Conservation (phyloP, 1,140 invertebrate species). For the Eufriesea mexicana region DNA sequence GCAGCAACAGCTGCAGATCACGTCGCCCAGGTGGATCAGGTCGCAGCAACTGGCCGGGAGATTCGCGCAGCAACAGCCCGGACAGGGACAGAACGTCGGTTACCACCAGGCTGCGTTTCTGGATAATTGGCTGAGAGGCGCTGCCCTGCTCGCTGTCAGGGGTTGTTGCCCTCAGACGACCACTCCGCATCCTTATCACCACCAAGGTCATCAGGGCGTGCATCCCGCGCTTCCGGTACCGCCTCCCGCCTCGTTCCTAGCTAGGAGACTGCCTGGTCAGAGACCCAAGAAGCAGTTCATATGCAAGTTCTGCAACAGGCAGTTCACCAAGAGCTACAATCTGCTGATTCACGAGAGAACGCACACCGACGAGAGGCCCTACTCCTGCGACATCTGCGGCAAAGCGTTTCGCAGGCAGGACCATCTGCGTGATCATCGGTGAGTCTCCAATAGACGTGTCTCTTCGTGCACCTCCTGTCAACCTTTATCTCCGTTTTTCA, state of each 20-base stretch:
- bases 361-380: constrained; percentile 97
- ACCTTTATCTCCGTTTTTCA: no score
- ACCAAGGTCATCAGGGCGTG: constrained; percentile 69
- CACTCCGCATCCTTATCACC: constrained; percentile 75
- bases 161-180: constrained; percentile 71
- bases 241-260: constrained; percentile 81
- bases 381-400: constrained; percentile 96
- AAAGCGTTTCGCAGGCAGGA: constrained; percentile 97
- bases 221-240: constrained; percentile 82
- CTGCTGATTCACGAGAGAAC: constrained; percentile 97
- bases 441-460: no score
- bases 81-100: constrained; percentile 74
- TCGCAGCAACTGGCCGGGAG: constrained; percentile 44
- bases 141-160: constrained; percentile 82
- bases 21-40: constrained; percentile 60
- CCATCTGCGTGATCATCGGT: constrained; percentile 95
- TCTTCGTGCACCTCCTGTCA: no score
- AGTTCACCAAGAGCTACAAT: constrained; percentile 99
- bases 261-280: constrained; percentile 82
- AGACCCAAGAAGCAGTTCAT: constrained; percentile 96
- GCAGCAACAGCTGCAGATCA: constrained; percentile 54
- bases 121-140: constrained; percentile 88
- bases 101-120: constrained; percentile 85
- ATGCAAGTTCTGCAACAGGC: constrained; percentile 96
- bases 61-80: constrained; percentile 64